Evolutionary conservation across 2,797 vertebrate species (phyloP).

Genomic region (Urocyon cinereoargenteus): DNA sequence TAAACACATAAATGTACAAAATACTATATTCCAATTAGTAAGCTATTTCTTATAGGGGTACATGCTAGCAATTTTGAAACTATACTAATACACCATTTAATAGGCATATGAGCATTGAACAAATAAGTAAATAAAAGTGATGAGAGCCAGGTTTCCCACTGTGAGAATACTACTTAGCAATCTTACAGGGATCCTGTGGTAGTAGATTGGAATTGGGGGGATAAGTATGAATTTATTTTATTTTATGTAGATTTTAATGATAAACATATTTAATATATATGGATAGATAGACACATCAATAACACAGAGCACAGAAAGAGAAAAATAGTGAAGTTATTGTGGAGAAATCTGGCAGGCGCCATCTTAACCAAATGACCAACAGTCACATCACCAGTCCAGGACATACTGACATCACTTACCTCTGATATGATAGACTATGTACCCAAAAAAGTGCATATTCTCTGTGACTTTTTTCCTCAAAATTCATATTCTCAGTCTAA

Average conservation of each 20-base stretch:
- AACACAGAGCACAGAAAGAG: neutral
- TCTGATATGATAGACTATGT: neutral
- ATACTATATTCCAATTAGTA: neutral
- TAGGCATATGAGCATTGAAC: neutral
- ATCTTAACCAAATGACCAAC: neutral
- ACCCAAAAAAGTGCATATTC: neutral
- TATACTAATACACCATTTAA: neutral
- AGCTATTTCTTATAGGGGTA: neutral
- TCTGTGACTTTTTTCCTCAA: neutral
- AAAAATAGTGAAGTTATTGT: neutral
- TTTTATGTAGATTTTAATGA: neutral
- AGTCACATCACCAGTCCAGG: neutral
- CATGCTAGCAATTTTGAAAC: neutral
- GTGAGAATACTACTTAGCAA: neutral
- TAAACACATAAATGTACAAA: neutral
- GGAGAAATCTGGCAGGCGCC: neutral
- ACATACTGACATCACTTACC: neutral
- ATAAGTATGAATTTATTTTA: neutral
- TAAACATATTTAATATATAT: neutral
- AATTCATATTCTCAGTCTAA: neutral
- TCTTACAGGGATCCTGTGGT: neutral
- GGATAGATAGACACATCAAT: neutral
- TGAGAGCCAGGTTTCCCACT: neutral
- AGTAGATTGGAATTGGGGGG: neutral
- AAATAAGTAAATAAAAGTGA: neutral